phyloP scores from a whole-genome alignment of 2,888 invertebrate species.

The Thecophora atra region DNA sequence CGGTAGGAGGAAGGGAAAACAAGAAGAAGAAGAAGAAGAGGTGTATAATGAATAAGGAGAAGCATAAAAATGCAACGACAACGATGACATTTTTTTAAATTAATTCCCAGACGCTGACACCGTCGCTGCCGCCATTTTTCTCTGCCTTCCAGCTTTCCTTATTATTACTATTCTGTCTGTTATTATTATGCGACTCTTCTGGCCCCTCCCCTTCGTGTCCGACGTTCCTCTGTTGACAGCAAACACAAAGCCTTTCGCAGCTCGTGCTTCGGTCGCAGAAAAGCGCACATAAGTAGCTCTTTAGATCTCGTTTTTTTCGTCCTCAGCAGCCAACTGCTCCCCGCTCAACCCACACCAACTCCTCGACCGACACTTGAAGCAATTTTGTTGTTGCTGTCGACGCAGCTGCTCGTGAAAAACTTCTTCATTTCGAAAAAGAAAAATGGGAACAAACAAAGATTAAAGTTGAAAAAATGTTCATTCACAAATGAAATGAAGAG shows the following conservation, averaged over 20 bases:
- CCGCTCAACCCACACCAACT: too few relatives aligned
- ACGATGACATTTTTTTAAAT: neutral
- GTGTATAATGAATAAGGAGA: neutral
- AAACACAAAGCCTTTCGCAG: neutral
- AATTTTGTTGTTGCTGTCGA: too few relatives aligned
- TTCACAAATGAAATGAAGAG: too few relatives aligned
- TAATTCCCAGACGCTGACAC: neutral
- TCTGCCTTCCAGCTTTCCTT: too few relatives aligned
- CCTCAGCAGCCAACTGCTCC: neutral
- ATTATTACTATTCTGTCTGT: too few relatives aligned
- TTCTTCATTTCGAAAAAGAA: too few relatives aligned
- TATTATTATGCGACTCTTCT: too few relatives aligned
- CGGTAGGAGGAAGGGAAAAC: neutral
- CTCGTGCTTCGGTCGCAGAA: neutral
- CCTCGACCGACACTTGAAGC: neutral
- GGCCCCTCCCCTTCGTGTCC: neutral
- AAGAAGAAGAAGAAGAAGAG: neutral
- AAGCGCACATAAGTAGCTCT: conserved; percentile 31
- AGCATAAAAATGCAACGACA: neutral
- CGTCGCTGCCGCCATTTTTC: too few relatives aligned
- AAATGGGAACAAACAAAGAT: too few relatives aligned
- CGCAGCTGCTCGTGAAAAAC: too few relatives aligned
- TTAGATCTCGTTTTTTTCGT: conserved; percentile 11
- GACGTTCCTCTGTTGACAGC: too few relatives aligned
- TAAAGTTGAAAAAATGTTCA: too few relatives aligned